These are phyloP conservation scores for Parauchenoglanis punctatus DNA, from an alignment of 2,797 vertebrate genomes.

Conservation along the genomic window DNA sequence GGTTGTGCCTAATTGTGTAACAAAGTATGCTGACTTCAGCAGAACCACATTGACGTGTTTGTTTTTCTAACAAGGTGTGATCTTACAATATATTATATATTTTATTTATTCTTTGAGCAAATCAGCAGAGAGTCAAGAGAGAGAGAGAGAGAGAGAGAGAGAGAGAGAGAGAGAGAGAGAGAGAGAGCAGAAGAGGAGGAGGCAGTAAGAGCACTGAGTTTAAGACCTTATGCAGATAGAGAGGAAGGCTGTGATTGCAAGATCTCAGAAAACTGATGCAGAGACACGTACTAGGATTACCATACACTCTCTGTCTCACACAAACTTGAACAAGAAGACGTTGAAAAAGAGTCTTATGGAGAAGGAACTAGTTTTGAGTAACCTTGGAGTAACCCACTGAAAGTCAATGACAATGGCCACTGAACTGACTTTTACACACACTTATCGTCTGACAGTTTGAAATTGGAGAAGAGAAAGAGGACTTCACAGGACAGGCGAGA, in stretches of 20 bases:
- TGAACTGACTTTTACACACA: constrained; percentile 34
- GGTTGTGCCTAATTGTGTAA: neutral
- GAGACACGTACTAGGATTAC: constrained; percentile 5
- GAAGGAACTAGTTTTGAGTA: constrained; percentile 1
- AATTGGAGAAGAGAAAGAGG: constrained; percentile 37
- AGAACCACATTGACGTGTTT: neutral
- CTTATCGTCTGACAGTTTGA: constrained; percentile 30
- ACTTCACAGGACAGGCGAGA: constrained; percentile 1
- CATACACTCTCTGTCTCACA: constrained; percentile 1
- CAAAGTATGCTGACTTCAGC: neutral
- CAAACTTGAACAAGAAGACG: neutral
- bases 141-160: neutral
- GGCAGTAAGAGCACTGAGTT: constrained; percentile 64
- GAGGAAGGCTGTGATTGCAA: constrained; percentile 29
- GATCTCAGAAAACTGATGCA: neutral
- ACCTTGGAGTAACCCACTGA: constrained; percentile 20
- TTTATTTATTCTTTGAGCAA: constrained; percentile 58
- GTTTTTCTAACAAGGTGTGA: neutral
- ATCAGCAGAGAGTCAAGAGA: constrained; percentile 47
- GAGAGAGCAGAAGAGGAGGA: constrained; percentile 45
- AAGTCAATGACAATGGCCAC: constrained; percentile 25
- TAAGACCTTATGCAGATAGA: constrained; percentile 22
- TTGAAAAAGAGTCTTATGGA: neutral
- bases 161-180: neutral
- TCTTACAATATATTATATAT: constrained; percentile 44